These are phyloP conservation scores for Elgaria multicarinata DNA, from an alignment of 2,113 vertebrate genomes.

Conservation along the genomic window DNA sequence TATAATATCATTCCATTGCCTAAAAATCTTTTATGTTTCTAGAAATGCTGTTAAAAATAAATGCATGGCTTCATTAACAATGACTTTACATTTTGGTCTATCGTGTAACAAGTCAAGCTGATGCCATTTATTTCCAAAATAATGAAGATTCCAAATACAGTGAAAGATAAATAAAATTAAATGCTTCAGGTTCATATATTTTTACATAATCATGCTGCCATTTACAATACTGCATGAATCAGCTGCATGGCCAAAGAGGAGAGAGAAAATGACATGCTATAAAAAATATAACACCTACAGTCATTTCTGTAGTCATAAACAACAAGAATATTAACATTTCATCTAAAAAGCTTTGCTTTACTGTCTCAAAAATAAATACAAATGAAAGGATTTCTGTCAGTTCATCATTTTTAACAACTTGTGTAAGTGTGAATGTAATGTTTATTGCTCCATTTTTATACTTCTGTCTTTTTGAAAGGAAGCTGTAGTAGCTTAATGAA, in stretches of 20 bases:
- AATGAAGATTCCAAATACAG: slow-evolving; percentile 41
- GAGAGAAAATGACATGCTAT: slow-evolving; percentile 53
- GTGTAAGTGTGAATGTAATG: background rate
- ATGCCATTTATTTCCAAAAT: slow-evolving; percentile 5
- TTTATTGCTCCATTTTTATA: background rate
- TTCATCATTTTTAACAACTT: slow-evolving; percentile 11
- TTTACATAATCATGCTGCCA: slow-evolving; percentile 14
- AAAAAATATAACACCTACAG: slow-evolving; percentile 55
- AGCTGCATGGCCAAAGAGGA: slow-evolving; percentile 35
- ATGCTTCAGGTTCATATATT: slow-evolving; percentile 46
- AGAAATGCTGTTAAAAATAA: slow-evolving; percentile 17
- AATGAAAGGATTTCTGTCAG: slow-evolving; percentile 6
- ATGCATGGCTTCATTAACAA: slow-evolving; percentile 2
- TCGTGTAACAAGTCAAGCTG: slow-evolving; percentile 5
- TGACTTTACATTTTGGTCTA: background rate
- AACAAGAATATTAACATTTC: slow-evolving; percentile 70
- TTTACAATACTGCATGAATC: slow-evolving; percentile 50
- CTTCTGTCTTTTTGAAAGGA: background rate
- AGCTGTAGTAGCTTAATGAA: background rate
- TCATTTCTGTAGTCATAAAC: slow-evolving; percentile 49
- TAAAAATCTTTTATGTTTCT: slow-evolving; percentile 29
- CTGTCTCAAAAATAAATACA: slow-evolving; percentile 58
- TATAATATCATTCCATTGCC: background rate
- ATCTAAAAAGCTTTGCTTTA: slow-evolving; percentile 57
- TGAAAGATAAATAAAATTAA: slow-evolving; percentile 46